Conservation (phyloP, 2,888 invertebrate species). For the Trisateles emortualis region DNA sequence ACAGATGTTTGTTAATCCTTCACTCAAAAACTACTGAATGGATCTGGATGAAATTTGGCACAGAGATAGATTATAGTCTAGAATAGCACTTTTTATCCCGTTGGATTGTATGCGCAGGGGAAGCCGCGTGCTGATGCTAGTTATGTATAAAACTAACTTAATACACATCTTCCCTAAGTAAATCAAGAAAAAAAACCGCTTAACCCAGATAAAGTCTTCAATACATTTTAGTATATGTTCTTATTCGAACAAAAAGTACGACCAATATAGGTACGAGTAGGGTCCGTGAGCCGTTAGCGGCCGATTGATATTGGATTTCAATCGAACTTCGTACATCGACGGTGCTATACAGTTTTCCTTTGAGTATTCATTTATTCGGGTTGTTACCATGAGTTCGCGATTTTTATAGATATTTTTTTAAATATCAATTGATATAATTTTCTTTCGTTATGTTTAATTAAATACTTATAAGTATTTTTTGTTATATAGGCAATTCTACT, state of each 20-base stretch:
- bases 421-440: too few relatives aligned
- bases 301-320: slow-evolving; percentile 39
- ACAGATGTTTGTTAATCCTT: too few relatives aligned
- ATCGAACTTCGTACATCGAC: slow-evolving; percentile 23
- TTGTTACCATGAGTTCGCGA: slow-evolving; percentile 5
- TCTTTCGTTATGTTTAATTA: too few relatives aligned
- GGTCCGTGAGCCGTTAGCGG: slow-evolving; percentile 17
- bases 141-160: too few relatives aligned
- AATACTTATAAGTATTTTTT: too few relatives aligned
- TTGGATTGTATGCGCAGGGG: too few relatives aligned
- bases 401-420: not conserved
- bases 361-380: slow-evolving; percentile 28
- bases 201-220: not conserved
- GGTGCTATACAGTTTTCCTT: slow-evolving; percentile 29
- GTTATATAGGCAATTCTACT: too few relatives aligned
- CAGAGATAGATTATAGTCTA: too few relatives aligned
- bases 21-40: too few relatives aligned
- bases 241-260: slow-evolving; percentile 4
- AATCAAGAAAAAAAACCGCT: not conserved
- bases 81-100: too few relatives aligned
- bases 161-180: not conserved
- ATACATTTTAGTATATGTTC: not conserved
- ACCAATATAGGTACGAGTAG: slow-evolving; percentile 12
- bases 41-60: too few relatives aligned
- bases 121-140: too few relatives aligned